Evolutionary conservation across 2,888 invertebrate genomes (phyloP), one percentile per base, ranked within the genome.

Genomic region (Melanargia galathea): DNA sequence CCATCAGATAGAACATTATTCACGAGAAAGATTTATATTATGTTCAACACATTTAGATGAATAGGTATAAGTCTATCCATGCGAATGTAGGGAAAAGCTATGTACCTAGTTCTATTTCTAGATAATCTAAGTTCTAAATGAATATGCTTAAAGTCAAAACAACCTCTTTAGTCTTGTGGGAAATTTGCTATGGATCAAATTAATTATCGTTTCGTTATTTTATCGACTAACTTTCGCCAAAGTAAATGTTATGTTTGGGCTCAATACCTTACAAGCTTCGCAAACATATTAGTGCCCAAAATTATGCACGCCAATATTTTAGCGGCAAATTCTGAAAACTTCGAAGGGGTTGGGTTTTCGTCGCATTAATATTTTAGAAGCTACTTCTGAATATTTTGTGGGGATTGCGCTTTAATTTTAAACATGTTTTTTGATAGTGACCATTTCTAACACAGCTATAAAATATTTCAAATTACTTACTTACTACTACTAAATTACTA

Each of bases 191-290:
- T 68, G 68, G 75, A 72, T 72, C 70, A 74, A 80, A 78, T 79
- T 80, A 74, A 79, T 82, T 80, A 80, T 74, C 78, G 77, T 78
- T 78, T 76, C 78, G 70, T 65, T 33, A 33, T 57, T 45, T 30
- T 20, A 56, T 16, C 56, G 56, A 30, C 35, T 7, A 54, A 54
- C 54, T 38, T 22, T 18, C 13, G 26, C 56, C n/a, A 57, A 57
- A 57, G 57, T 45, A 45, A 57, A 57, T 57, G 20, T 57, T 57
- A 57, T 57, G 18, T 57, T 57, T 57, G 45, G 57, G 30, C 57
- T 57, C 57, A 57, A 45, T 57, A 57, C 20, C 45, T 45, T 57
- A 57, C 45, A 57, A 56, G 30, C 45, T 45, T 26, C 13, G 30
- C 45, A 45, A 57, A 57, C 57, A 45, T 45, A 45, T 57, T 57